Percentiles rank a stretch among this genome's conserved stretches.
Conservation (phyloP, 2,797 vertebrate species). For the Enteromius viviparus region DNA sequence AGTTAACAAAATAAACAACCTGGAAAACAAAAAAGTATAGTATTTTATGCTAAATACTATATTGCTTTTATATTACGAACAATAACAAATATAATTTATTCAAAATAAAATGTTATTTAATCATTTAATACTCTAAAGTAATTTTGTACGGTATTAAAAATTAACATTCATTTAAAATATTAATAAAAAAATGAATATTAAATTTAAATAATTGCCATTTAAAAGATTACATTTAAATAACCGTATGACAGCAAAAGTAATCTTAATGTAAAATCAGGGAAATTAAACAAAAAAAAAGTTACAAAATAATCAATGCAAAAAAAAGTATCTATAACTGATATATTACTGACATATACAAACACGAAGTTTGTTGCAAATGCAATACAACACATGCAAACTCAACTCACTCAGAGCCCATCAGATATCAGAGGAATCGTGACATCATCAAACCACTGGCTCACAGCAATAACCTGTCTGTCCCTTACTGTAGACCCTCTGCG, state of each 20-base stretch:
- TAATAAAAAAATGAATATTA: too few species aligned
- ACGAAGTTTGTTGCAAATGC: not conserved
- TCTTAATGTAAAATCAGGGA: not conserved
- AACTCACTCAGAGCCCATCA: not conserved
- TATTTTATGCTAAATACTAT: too few species aligned
- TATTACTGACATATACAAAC: not conserved
- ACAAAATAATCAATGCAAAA: not conserved
- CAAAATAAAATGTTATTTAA: not conserved
- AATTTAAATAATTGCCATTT: not conserved
- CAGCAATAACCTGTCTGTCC: not conserved
- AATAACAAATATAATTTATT: too few species aligned
- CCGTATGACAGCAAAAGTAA: not conserved
- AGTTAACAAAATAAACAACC: too few species aligned
- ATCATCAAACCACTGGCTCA: not conserved
- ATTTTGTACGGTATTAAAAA: not conserved
- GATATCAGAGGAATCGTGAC: not conserved
- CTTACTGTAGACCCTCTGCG: not conserved
- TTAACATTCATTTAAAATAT: too few species aligned
- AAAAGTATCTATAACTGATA: not conserved
- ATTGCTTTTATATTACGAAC: too few species aligned
- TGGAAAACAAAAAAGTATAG: too few species aligned
- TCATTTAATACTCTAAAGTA: not conserved
- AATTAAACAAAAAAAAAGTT: not conserved
- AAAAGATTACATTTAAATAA: not conserved
- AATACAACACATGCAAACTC: not conserved